Percentiles rank a stretch among this genome's conserved stretches.
Evolutionary conservation across 2,888 invertebrate species (phyloP).

Genomic region (Gryllus longicercus): DNA sequence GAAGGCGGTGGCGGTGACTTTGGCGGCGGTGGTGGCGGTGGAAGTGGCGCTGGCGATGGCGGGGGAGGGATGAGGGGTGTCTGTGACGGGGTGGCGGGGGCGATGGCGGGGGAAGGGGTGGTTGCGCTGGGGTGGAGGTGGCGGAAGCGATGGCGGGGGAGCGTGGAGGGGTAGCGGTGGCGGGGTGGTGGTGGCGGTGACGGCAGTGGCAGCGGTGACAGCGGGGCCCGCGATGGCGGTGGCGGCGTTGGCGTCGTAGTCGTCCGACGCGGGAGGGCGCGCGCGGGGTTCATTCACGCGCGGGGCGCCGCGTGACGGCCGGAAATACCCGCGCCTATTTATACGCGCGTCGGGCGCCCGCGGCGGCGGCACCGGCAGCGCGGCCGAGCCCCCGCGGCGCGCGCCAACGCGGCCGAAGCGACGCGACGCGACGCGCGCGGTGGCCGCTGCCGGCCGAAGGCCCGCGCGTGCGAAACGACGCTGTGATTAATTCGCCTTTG

Average conservation of each 20-base stretch:
- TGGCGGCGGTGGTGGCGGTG: neutral
- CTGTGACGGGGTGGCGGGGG: constrained; percentile 58
- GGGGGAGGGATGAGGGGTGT: no score
- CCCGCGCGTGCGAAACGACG: no score
- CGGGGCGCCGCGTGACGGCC: constrained; percentile 71
- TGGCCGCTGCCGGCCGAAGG: neutral
- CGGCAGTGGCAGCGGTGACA: neutral
- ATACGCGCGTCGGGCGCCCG: constrained; percentile 48
- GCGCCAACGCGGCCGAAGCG: neutral
- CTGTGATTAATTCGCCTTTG: no score
- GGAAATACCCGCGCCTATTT: constrained; percentile 67
- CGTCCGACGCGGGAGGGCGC: neutral
- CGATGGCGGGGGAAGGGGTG: constrained; percentile 51
- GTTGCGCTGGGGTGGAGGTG: no score
- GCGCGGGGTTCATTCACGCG: constrained; percentile 71
- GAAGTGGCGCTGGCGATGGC: neutral
- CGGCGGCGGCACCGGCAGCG: constrained; percentile 28
- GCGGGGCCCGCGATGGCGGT: no score
- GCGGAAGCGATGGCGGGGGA: neutral
- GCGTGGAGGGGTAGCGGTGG: neutral
- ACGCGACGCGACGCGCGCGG: no score
- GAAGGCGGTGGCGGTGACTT: neutral
- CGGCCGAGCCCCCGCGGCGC: constrained; percentile 30
- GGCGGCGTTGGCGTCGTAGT: neutral
- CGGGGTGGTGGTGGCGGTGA: neutral